Evolutionary conservation across 2,888 invertebrate genomes (phyloP).

Genomic region (Orthonychiurus folsomi): DNA sequence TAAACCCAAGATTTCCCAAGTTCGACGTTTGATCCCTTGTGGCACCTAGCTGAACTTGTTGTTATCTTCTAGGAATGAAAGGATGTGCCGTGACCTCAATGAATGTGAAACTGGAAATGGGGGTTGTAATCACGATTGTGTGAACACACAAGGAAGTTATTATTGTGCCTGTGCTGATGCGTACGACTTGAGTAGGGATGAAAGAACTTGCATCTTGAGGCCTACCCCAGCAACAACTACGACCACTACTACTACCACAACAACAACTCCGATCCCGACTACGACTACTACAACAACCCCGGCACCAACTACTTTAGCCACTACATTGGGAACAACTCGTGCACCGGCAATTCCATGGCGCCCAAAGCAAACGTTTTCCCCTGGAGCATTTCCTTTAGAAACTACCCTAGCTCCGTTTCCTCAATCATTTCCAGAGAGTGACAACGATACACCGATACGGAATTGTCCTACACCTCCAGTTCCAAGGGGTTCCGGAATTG

Average conservation of each 20-base stretch:
- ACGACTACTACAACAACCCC: slow-evolving; percentile 36
- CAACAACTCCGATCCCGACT: slow-evolving; percentile 27
- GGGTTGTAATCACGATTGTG: slow-evolving; percentile 42
- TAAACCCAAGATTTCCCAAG: too few species aligned
- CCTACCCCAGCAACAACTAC: slow-evolving; percentile 37
- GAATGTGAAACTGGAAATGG: slow-evolving; percentile 41
- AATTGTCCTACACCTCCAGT: slow-evolving; percentile 40
- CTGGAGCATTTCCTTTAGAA: background rate
- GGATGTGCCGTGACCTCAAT: slow-evolving; percentile 42
- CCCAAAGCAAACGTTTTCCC: background rate
- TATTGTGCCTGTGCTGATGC: slow-evolving; percentile 41
- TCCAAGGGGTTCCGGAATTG: slow-evolving; percentile 38
- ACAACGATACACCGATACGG: slow-evolving; percentile 16
- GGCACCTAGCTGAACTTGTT: too few species aligned
- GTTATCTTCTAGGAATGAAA: slow-evolving; percentile 39
- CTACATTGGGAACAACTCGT: slow-evolving; percentile 17
- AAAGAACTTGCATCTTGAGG: slow-evolving; percentile 30
- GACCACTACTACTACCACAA: slow-evolving; percentile 36
- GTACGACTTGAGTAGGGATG: slow-evolving; percentile 34
- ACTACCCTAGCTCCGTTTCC: background rate
- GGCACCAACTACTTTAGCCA: slow-evolving; percentile 31
- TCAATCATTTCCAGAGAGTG: background rate
- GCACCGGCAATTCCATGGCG: slow-evolving; percentile 6
- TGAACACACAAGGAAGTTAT: slow-evolving; percentile 42
- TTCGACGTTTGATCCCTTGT: too few species aligned